Conservation (phyloP, 2,113 vertebrate genomes). For the Oncorhynchus gorbuscha region DNA sequence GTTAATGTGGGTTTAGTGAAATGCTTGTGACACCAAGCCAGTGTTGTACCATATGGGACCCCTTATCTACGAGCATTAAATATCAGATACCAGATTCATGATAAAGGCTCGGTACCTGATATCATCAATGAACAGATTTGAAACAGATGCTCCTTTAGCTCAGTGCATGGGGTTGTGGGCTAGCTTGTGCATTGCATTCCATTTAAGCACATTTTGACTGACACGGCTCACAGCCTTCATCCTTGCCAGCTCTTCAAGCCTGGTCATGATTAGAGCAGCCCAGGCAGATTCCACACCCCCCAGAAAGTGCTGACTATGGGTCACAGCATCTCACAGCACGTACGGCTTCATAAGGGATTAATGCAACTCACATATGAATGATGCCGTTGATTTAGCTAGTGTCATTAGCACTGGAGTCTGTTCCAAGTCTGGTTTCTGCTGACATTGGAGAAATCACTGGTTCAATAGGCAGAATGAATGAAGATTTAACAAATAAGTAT, state of each 20-base stretch:
- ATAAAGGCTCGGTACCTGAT: neutral
- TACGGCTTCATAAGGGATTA: conserved; percentile 24
- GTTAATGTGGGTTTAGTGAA: no score
- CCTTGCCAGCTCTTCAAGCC: neutral
- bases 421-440: neutral
- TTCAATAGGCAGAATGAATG: no score
- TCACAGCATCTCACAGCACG: neutral
- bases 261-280: conserved; percentile 11
- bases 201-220: neutral
- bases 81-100: neutral
- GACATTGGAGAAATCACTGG: neutral
- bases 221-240: neutral
- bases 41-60: neutral
- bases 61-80: neutral
- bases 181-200: neutral
- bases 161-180: neutral
- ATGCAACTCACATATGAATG: conserved; percentile 7
- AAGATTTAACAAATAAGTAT: neutral
- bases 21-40: neutral
- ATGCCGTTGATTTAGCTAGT: neutral
- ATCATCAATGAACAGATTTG: neutral
- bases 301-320: conserved; percentile 28
- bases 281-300: conserved; percentile 1
- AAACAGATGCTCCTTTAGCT: neutral
- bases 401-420: conserved; percentile 7